These are phyloP conservation scores for Scylla paramamosain DNA, from an alignment of 1,140 invertebrate genomes.

Conservation along the genomic window DNA sequence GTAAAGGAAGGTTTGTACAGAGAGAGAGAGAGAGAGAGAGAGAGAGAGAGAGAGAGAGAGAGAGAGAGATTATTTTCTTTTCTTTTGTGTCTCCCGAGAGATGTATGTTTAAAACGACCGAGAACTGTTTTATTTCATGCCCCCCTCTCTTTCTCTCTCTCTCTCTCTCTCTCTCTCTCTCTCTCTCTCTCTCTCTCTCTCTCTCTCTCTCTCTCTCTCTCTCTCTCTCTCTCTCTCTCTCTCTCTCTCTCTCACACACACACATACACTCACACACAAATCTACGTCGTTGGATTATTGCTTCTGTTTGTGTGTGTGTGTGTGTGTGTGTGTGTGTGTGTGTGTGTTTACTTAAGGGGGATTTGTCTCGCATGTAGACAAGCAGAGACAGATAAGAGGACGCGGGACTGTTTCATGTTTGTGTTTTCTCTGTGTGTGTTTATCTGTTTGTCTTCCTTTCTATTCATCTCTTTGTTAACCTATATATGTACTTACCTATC, in stretches of 20 bases:
- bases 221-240: conserved; percentile 3
- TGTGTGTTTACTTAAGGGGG: background rate
- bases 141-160: background rate
- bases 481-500: background rate
- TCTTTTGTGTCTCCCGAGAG: background rate
- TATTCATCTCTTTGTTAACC: background rate
- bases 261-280: background rate
- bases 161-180: conserved; percentile 20
- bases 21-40: background rate
- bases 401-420: background rate
- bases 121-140: background rate
- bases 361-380: conserved; percentile 1
- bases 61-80: background rate
- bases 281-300: background rate
- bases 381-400: background rate
- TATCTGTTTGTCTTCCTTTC: background rate
- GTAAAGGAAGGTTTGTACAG: background rate
- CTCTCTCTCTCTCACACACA: background rate
- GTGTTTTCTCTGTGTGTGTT: background rate
- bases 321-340: conserved; percentile 20
- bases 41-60: conserved; percentile 1
- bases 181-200: conserved; percentile 20
- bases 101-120: background rate
- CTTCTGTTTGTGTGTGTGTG: background rate
- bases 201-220: background rate